Base-by-base conservation (phyloP, 1,140 invertebrate genomes). In the Euura saliciscinereae region DNA sequence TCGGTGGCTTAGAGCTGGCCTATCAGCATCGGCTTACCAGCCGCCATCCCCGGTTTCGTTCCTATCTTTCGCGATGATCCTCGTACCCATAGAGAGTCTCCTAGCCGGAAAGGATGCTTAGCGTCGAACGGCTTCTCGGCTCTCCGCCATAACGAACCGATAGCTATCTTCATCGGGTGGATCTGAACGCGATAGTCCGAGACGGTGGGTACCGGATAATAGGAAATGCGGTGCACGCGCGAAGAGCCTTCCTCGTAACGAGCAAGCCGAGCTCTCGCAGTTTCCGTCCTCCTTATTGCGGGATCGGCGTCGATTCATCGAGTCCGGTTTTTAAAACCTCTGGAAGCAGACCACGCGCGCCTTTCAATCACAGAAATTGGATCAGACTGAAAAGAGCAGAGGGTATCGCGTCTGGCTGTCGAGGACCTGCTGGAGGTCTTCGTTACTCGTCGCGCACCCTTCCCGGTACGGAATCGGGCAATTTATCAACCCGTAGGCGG, bases 381-480 rank as follows among this genome's bases (percentile, higher is more conserved):
- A 28, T 28, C 28, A 28, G 28, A 28, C 28, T 28, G 28, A 28
- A 28, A 28, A 28, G 28, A 28, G 28, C 28, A 28, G 28, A 28
- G 28, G 28, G 28, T 28, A 28, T 28, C 28, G 28, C 28, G 28
- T 28, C 28, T 28, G 28, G 28, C 28, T 28, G 51, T 6, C 5
- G 51, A 59, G 51, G 13, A 59, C 51, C 28, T 28, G 28, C 28
- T 28, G 28, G 28, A 28, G 28, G 28, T 28, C 28, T 28, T 28
- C 28, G 28, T 28, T 28, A 28, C 28, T 28, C 28, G 28, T 28
- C 28, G 28, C 28, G 28, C 28, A 28, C 28, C 28, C 28, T 83
- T 78, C 76, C 78, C 73, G 80, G 82, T 80, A 83, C 79, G 80
- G 65, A 79, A 83, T 84, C 83, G 77, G 79, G 84, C 83, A 86